A percentile compares a stretch with the other conserved stretches of the same genome.
Evolutionary conservation across 2,888 invertebrate genomes (phyloP).

Genomic region (Pemphredon lugubris): DNA sequence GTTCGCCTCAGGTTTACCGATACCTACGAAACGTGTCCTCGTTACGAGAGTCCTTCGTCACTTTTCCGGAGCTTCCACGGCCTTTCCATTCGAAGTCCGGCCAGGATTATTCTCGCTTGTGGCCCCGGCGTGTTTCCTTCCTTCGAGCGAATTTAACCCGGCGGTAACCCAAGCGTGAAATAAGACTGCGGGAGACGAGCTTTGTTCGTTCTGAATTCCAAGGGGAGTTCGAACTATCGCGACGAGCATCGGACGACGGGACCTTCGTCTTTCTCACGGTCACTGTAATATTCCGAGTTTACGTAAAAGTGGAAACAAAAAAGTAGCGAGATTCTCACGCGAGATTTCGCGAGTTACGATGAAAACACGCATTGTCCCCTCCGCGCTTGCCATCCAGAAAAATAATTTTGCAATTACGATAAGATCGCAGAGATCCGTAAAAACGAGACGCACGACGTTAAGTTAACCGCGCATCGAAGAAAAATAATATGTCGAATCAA

Average conservation of each 20-base stretch:
- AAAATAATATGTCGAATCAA: no score
- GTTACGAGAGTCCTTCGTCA: constrained; percentile 11
- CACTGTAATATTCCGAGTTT: background rate
- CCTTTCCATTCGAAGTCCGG: background rate
- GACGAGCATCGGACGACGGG: background rate
- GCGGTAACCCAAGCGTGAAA: constrained; percentile 31
- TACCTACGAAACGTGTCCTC: constrained; percentile 16
- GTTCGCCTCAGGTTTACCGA: no score
- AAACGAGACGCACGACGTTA: background rate
- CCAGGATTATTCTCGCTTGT: background rate
- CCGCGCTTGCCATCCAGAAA: no score
- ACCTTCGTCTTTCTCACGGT: constrained; percentile 24
- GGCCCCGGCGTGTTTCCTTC: constrained; percentile 8
- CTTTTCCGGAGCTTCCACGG: background rate
- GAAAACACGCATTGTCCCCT: no score
- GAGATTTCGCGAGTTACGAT: no score
- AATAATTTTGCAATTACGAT: no score
- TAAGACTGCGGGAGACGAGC: constrained; percentile 4
- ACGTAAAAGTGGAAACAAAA: no score
- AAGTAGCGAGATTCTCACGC: constrained; percentile 6
- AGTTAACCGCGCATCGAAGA: background rate
- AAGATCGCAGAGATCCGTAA: no score
- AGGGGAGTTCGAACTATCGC: constrained; percentile 6
- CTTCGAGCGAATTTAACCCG: constrained; percentile 10
- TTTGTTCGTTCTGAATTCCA: constrained; percentile 10